Evolutionary conservation across 2,113 vertebrate genomes (phyloP).

Genomic region (Xenus cinereus): DNA sequence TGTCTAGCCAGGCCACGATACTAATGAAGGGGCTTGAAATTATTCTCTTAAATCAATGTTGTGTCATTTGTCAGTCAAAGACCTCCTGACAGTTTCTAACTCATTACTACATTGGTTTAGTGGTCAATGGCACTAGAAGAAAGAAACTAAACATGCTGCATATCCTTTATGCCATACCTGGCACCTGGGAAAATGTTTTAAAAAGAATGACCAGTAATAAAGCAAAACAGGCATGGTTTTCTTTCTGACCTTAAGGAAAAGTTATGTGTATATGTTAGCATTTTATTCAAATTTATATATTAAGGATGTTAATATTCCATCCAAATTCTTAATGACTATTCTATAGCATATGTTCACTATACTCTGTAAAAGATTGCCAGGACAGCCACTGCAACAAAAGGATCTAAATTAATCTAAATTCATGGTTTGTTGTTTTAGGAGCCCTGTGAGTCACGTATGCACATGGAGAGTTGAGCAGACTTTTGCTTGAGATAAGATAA

Average conservation of each 20-base stretch:
- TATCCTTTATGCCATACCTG: too few species aligned
- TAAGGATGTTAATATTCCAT: not conserved
- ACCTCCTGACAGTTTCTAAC: not conserved
- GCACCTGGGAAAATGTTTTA: not conserved
- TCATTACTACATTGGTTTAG: not conserved
- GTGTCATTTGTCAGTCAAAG: not conserved
- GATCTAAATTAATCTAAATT: not conserved
- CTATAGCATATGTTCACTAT: not conserved
- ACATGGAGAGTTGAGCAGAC: accelerated
- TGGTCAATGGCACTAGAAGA: not conserved
- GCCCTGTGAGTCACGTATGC: not conserved
- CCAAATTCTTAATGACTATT: not conserved
- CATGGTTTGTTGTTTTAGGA: not conserved
- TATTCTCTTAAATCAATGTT: not conserved
- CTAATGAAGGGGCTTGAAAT: not conserved
- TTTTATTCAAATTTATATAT: not conserved
- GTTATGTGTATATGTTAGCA: accelerated
- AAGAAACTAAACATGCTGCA: not conserved
- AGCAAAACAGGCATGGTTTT: not conserved
- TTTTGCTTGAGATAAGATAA: not conserved
- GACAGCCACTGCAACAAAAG: not conserved
- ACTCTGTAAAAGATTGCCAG: not conserved
- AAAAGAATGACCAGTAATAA: not conserved
- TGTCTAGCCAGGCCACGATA: not conserved
- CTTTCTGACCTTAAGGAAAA: not conserved